Conservation (phyloP, 2,888 invertebrate genomes). For the Ecdyonurus torrentis region DNA sequence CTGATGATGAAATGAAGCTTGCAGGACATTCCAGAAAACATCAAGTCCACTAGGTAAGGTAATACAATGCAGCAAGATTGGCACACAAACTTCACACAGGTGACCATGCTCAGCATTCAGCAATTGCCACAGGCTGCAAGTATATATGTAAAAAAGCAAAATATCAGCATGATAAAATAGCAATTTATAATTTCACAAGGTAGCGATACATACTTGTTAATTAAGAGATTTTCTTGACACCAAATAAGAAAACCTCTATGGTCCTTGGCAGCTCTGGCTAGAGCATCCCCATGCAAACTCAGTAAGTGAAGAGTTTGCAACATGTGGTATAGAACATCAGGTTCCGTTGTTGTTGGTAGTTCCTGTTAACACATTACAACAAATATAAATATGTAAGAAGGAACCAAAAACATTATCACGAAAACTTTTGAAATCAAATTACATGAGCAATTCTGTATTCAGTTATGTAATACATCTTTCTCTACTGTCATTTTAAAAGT, state of each 20-base stretch:
- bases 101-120: slow-evolving; percentile 86
- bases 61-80: slow-evolving; percentile 85
- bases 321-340: slow-evolving; percentile 85
- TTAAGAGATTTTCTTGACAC: slow-evolving; percentile 88
- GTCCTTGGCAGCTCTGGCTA: slow-evolving; percentile 68
- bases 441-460: too few species aligned
- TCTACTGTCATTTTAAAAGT: neutral
- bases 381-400: slow-evolving; percentile 5
- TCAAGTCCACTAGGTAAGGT: slow-evolving; percentile 88
- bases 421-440: neutral
- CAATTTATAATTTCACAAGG: too few species aligned
- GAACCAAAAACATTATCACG: neutral
- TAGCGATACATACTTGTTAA: slow-evolving; percentile 55
- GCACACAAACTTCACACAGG: slow-evolving; percentile 82
- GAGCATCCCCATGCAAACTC: slow-evolving; percentile 86
- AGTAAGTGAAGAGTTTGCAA: slow-evolving; percentile 81
- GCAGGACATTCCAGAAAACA: slow-evolving; percentile 89
- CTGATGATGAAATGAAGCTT: slow-evolving; percentile 79
- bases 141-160: neutral
- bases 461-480: neutral
- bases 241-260: slow-evolving; percentile 86
- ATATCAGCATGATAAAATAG: neutral
- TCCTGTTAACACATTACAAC: slow-evolving; percentile 41
- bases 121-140: slow-evolving; percentile 72
- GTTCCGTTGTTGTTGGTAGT: slow-evolving; percentile 55